Evolutionary conservation across 2,797 vertebrate species (phyloP).

Genomic region (Falco berigora): DNA sequence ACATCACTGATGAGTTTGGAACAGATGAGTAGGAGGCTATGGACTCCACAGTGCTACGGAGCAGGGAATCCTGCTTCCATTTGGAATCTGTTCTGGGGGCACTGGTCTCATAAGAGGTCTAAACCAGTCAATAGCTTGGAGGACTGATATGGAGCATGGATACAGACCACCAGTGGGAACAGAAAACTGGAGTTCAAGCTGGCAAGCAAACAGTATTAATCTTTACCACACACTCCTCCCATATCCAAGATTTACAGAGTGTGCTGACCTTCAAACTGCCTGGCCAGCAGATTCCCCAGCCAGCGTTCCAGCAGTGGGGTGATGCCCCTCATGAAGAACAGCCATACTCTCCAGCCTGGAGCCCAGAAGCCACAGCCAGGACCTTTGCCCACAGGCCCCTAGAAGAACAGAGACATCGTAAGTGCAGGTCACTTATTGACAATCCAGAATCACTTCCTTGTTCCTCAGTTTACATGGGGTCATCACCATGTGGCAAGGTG

Average conservation of each 20-base stretch:
- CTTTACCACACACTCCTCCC: background rate
- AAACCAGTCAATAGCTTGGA: background rate
- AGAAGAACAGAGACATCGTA: background rate
- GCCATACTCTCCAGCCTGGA: conserved; percentile 97
- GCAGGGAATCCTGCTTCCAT: background rate
- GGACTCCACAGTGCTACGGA: background rate
- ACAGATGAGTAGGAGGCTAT: background rate
- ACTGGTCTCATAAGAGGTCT: background rate
- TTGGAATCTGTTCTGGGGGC: background rate
- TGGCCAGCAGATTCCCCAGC: conserved; percentile 97
- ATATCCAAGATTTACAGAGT: background rate
- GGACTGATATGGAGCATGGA: background rate
- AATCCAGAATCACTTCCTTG: background rate
- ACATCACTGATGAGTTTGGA: background rate
- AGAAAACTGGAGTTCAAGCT: background rate
- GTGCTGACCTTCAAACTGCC: conserved; percentile 94
- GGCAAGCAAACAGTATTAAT: background rate
- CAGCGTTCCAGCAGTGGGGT: conserved; percentile 95
- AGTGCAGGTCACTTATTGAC: background rate
- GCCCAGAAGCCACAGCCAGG: conserved; percentile 99
- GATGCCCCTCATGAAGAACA: conserved; percentile 99
- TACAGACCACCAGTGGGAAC: background rate
- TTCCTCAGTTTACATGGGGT: background rate
- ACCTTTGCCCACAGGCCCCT: conserved; percentile 98
- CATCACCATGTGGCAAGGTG: background rate